Percentiles rank a stretch among this genome's conserved stretches.
Evolutionary conservation across 2,113 vertebrate genomes (phyloP).

Genomic region (Neolamprologus devosi): DNA sequence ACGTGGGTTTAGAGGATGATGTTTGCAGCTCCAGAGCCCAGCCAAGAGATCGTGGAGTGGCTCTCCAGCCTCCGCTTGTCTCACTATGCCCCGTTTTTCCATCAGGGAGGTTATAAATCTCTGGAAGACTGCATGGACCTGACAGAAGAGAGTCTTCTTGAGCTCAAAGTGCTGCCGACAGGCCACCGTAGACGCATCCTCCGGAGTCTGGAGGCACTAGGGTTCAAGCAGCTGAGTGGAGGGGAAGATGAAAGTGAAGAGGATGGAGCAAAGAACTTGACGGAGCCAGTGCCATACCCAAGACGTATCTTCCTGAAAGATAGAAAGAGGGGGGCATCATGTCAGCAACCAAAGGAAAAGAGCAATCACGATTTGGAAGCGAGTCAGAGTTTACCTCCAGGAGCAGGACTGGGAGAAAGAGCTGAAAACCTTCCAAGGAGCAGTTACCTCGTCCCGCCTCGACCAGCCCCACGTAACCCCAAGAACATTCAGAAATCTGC

Average conservation of each 20-base stretch:
- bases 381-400: constrained; percentile 35
- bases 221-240: neutral
- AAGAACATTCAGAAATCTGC: neutral
- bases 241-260: neutral
- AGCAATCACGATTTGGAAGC: neutral
- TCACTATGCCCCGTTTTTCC: constrained; percentile 77
- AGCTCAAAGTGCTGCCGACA: constrained; percentile 80
- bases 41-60: constrained; percentile 74
- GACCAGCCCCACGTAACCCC: constrained; percentile 16
- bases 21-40: constrained; percentile 59
- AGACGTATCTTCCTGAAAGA: constrained; percentile 51
- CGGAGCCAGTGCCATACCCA: constrained; percentile 21
- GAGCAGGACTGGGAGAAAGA: neutral
- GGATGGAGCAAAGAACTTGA: neutral
- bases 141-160: constrained; percentile 73
- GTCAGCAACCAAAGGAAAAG: neutral
- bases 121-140: constrained; percentile 74
- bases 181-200: constrained; percentile 90
- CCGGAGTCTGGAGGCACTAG: constrained; percentile 73
- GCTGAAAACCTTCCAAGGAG: neutral
- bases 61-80: constrained; percentile 79
- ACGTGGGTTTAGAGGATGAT: constrained; percentile 55
- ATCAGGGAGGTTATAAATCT: constrained; percentile 67
- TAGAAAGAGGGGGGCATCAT: constrained; percentile 3
- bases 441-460: neutral